Evolutionary conservation across 2,113 vertebrate genomes (phyloP).

Genomic region (Pterophyllum scalare): DNA sequence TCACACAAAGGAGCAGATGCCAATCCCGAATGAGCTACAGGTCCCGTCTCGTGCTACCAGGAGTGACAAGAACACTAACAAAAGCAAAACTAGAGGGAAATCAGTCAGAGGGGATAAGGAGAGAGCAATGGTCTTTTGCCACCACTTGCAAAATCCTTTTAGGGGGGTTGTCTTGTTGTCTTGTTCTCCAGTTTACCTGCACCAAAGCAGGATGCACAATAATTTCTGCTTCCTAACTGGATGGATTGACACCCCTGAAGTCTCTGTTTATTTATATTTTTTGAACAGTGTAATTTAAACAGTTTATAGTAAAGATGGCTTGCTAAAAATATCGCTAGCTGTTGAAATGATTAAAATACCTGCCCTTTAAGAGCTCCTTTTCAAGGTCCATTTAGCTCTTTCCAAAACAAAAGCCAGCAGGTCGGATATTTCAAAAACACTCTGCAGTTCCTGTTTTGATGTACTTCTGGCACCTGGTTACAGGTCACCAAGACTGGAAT

Average conservation of each 20-base stretch:
- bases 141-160: no score
- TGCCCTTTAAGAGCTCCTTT: background rate
- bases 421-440: constrained; percentile 37
- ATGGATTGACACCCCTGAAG: background rate
- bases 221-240: background rate
- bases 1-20: background rate
- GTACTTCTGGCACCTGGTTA: background rate
- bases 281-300: no score
- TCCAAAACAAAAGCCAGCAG: constrained; percentile 58
- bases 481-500: background rate
- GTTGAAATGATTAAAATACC: background rate
- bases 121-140: no score
- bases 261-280: no score
- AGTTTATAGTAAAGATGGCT: no score
- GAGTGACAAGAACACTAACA: no score
- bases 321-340: background rate
- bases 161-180: no score
- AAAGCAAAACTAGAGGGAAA: no score
- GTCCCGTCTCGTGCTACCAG: no score
- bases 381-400: constrained; percentile 13
- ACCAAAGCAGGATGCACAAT: background rate
- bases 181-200: no score
- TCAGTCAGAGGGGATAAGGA: no score
- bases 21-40: background rate
- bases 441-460: constrained; percentile 16